Percentiles rank a stretch among this genome's conserved stretches.
Conservation (phyloP, 2,888 invertebrate species). For the Leptinotarsa haldemani region DNA sequence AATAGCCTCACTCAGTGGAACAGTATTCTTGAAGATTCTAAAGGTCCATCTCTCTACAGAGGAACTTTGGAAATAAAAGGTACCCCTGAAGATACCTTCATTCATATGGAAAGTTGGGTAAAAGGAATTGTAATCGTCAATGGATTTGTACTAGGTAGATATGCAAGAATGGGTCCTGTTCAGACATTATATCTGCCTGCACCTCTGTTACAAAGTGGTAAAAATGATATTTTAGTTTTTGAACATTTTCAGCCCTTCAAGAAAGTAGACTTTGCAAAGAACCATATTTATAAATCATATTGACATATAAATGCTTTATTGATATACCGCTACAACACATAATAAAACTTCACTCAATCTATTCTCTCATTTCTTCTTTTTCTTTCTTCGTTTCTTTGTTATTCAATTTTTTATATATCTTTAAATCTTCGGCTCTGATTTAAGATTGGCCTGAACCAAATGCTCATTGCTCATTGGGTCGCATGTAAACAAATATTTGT, state of each 20-base stretch:
- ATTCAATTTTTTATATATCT: no score
- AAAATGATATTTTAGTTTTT: constrained; percentile 61
- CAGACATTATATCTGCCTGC: constrained; percentile 86
- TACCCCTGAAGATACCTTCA: constrained; percentile 77
- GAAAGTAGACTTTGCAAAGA: constrained; percentile 21
- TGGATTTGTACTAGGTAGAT: constrained; percentile 87
- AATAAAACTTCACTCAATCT: neutral
- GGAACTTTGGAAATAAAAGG: constrained; percentile 65
- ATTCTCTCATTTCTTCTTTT: neutral
- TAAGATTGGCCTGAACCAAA: no score
- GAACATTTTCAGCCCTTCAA: constrained; percentile 60
- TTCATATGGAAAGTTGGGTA: constrained; percentile 83
- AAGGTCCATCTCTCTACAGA: constrained; percentile 71
- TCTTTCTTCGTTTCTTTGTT: no score
- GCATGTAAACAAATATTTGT: no score
- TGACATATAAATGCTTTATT: constrained; percentile 8
- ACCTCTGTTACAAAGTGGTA: constrained; percentile 73
- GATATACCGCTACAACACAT: neutral
- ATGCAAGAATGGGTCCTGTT: constrained; percentile 83
- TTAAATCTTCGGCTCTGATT: no score
- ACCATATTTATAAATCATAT: constrained; percentile 28
- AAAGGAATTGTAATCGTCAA: constrained; percentile 90
- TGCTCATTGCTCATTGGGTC: no score
- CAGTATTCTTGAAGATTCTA: constrained; percentile 38
- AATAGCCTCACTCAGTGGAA: constrained; percentile 57